Percentiles rank a stretch among this genome's conserved stretches.
Evolutionary conservation across 2,113 vertebrate species (phyloP).

Genomic region (Sapajus apella): DNA sequence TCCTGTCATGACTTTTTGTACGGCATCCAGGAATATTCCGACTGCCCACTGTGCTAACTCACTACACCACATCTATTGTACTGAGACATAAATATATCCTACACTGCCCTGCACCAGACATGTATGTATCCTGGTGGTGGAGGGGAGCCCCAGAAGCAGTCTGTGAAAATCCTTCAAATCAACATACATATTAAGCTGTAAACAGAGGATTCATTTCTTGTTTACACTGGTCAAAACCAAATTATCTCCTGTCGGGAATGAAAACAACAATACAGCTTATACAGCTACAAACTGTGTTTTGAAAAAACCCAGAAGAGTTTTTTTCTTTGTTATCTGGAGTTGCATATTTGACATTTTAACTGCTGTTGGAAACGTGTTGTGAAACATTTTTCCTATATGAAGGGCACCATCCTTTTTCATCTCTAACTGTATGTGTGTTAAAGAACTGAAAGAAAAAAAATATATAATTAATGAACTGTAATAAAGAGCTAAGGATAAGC

Average conservation of each 20-base stretch:
- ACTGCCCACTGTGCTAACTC: neutral
- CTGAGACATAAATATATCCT: neutral
- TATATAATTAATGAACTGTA: neutral
- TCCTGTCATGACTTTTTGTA: neutral
- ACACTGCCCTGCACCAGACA: neutral
- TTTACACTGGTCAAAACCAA: neutral
- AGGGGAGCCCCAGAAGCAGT: neutral
- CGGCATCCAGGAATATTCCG: too few relatives aligned
- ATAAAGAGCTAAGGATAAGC: neutral
- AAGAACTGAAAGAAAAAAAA: neutral
- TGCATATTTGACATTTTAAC: neutral
- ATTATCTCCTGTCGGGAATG: neutral
- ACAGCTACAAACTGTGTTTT: neutral
- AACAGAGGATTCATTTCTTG: neutral
- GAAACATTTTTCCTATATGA: neutral
- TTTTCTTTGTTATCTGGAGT: neutral
- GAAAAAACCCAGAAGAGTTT: neutral
- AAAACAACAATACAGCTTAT: neutral
- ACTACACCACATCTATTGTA: neutral
- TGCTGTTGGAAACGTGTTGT: neutral
- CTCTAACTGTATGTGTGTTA: neutral
- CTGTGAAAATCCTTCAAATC: neutral
- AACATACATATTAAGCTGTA: neutral
- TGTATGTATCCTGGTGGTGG: neutral
- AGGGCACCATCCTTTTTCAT: neutral